These are phyloP conservation scores for Haemorhous mexicanus DNA, from an alignment of 2,113 vertebrate species.

Conservation along the genomic window DNA sequence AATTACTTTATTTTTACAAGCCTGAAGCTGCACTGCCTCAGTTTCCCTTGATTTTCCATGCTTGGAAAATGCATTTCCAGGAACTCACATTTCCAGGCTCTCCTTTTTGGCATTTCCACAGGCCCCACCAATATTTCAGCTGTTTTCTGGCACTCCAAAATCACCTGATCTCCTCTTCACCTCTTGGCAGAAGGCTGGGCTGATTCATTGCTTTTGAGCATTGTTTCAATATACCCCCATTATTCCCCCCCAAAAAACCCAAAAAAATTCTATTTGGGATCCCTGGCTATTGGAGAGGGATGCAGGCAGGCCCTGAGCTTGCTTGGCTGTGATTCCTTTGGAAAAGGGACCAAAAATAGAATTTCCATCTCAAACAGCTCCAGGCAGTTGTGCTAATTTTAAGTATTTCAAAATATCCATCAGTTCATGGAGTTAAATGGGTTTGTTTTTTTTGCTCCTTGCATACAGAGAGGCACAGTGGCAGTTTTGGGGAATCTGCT, in stretches of 20 bases:
- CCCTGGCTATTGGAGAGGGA: not conserved
- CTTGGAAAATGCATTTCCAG: not conserved
- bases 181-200: not conserved
- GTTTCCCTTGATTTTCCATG: not conserved
- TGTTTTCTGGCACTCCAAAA: not conserved
- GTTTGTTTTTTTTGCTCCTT: not conserved
- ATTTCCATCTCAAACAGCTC: not conserved
- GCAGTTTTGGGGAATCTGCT: not conserved
- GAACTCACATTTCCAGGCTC: not conserved
- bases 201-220: not conserved
- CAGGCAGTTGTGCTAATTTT: not conserved
- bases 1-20: not conserved
- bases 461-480: not conserved
- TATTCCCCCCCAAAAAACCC: too few species aligned
- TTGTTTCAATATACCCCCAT: not conserved
- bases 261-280: not conserved
- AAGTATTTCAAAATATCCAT: not conserved
- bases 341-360: not conserved
- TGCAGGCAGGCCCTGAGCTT: not conserved
- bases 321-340: not conserved
- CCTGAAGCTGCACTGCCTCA: not conserved
- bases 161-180: not conserved
- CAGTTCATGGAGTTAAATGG: not conserved
- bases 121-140: not conserved
- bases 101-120: not conserved